Base-by-base conservation (phyloP, 2,888 invertebrate species). In the Elgonia sp. region DNA sequence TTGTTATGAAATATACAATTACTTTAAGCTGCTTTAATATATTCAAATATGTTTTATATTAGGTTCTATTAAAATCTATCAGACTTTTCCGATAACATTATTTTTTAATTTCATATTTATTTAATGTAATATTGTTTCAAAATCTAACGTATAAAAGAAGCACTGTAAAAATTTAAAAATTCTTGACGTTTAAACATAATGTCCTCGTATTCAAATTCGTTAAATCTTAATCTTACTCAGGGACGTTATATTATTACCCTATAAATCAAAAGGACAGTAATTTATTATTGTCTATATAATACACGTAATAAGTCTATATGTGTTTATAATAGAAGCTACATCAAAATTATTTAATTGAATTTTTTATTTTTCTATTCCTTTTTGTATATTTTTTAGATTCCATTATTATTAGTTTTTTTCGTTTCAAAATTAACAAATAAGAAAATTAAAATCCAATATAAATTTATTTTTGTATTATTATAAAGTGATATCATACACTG, bases 201-300 rank as follows among this genome's bases (percentile, higher is more conserved):
- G 10, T 14, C 21, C 16, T 57, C 0, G n/a, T 63, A 37, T 42
- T 69, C 60, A 69, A 29, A 57, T 29, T 57, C 20, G 69, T 39
- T 5, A 1, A 75, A 14, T 46, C 79, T 69, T 69, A 42, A 65
- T 86, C 62, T 79, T 46, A 83, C 29, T 29, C 29, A 70, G 29
- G 75, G 86, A 82, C 83, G 72, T 82, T 69, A 81, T 57, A 89
- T 87, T 87, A 87, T 77, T 90, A 90, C 87, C 89, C 90, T 90
- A 89, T 88, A 84, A 84, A 89, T 84, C 88, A 89, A 89, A 91
- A 90, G 89, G 85, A 90, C 90, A 91, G 91, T 91, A 89, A 86
- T 87, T 90, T 88, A 89, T 92, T 92, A 92, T 92, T 92, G 92
- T 92, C 92, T 92, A 92, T 90, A 76, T 76, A 63, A 76, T 76